phyloP scores from a whole-genome alignment of 2,797 vertebrate genomes.

The Micromesistius poutassou region DNA sequence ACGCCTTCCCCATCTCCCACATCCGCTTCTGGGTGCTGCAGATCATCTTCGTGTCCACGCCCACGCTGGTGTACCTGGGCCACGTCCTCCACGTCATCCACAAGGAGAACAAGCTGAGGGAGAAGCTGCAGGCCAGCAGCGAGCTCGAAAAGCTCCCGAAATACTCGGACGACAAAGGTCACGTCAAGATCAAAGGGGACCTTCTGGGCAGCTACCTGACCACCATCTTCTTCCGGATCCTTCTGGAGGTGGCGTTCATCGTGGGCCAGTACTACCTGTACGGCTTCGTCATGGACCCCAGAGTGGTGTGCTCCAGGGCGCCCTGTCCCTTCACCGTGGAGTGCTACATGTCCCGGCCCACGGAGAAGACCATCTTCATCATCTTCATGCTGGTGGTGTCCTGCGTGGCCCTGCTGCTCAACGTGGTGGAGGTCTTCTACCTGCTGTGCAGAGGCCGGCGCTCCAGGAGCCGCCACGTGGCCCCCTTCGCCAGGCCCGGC shows the following conservation, averaged over 20 bases:
- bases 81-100: slow-evolving; percentile 89
- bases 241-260: slow-evolving; percentile 88
- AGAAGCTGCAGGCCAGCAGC: slow-evolving; percentile 59
- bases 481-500: slow-evolving; percentile 31
- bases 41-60: slow-evolving; percentile 91
- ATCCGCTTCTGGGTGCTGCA: slow-evolving; percentile 95
- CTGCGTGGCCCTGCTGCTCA: slow-evolving; percentile 85
- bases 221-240: slow-evolving; percentile 86
- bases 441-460: slow-evolving; percentile 66
- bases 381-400: slow-evolving; percentile 91
- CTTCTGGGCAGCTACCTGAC: slow-evolving; percentile 88
- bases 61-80: slow-evolving; percentile 87
- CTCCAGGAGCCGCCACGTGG: not conserved
- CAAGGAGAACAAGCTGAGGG: slow-evolving; percentile 89
- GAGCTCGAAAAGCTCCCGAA: slow-evolving; percentile 52
- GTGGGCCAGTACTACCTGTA: slow-evolving; percentile 92
- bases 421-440: slow-evolving; percentile 88
- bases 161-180: slow-evolving; percentile 75
- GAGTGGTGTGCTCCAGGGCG: slow-evolving; percentile 79
- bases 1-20: slow-evolving; percentile 93
- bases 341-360: slow-evolving; percentile 94
- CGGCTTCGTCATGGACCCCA: slow-evolving; percentile 82
- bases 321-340: slow-evolving; percentile 92
- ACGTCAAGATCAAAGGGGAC: slow-evolving; percentile 79
- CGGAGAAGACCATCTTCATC: slow-evolving; percentile 96